Conservation (phyloP, 2,113 vertebrate genomes). For the Phaethon lepturus region DNA sequence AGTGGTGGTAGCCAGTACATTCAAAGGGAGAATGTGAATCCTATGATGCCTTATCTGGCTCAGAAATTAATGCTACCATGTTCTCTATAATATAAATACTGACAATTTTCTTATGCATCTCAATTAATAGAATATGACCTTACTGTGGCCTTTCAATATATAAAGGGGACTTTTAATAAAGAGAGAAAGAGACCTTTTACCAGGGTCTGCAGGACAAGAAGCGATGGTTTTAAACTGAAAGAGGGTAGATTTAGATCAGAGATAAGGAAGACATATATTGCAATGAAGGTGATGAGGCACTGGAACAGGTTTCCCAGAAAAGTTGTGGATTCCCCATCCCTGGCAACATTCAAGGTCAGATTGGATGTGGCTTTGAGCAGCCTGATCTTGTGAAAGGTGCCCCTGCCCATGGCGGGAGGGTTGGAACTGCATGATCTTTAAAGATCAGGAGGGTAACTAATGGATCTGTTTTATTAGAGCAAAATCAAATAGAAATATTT, state of each 20-base stretch:
- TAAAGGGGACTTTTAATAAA: not conserved
- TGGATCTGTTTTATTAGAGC: not conserved
- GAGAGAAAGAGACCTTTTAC: not conserved
- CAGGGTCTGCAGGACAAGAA: not conserved
- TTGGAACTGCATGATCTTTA: not conserved
- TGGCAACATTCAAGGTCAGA: not conserved
- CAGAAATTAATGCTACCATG: not conserved
- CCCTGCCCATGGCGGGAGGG: not conserved
- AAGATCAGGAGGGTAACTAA: not conserved
- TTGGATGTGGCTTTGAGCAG: not conserved
- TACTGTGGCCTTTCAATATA: not conserved
- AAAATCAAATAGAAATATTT: not conserved
- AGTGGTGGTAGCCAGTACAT: not conserved
- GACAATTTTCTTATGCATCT: not conserved
- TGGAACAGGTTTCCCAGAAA: not conserved
- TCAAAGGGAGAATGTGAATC: not conserved
- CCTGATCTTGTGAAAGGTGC: not conserved
- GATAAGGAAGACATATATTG: not conserved
- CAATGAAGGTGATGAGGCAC: not conserved
- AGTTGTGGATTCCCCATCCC: not conserved
- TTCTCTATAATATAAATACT: not conserved
- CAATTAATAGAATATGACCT: not conserved
- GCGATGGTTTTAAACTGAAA: not conserved
- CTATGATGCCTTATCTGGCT: not conserved
- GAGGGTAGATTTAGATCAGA: not conserved